A percentile compares a stretch with the other conserved stretches of the same genome.
Evolutionary conservation across 2,797 vertebrate genomes (phyloP).

Genomic region (Molossus alvarezi): DNA sequence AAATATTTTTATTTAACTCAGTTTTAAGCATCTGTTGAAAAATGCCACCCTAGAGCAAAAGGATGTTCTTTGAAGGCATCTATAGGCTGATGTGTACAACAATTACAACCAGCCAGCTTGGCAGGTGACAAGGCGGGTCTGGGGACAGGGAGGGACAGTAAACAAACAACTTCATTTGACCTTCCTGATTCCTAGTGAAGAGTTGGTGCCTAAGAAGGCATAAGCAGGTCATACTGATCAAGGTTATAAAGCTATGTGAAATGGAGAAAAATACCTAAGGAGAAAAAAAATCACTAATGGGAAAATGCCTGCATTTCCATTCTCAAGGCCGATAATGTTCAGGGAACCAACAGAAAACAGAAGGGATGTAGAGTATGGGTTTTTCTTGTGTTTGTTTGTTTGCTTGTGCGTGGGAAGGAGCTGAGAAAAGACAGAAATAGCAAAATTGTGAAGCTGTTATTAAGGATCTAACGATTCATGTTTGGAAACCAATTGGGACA

Average conservation of each 20-base stretch:
- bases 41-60: not conserved
- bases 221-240: not conserved
- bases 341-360: not conserved
- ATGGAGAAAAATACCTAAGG: not conserved
- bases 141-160: not conserved
- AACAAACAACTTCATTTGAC: not conserved
- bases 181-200: not conserved
- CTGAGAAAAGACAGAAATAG: not conserved
- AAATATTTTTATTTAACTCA: slow-evolving; percentile 8
- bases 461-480: not conserved
- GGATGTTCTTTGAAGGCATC: not conserved
- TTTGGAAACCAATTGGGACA: not conserved
- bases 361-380: not conserved
- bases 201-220: not conserved
- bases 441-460: not conserved
- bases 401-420: not conserved
- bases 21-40: not conserved
- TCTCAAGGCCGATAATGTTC: not conserved
- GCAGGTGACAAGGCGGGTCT: not conserved
- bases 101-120: not conserved
- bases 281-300: not conserved
- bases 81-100: not conserved
- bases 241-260: not conserved
- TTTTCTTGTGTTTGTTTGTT: not conserved
- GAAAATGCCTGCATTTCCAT: not conserved